phyloP scores from a whole-genome alignment of 2,113 vertebrate species.

The Vulpes vulpes region DNA sequence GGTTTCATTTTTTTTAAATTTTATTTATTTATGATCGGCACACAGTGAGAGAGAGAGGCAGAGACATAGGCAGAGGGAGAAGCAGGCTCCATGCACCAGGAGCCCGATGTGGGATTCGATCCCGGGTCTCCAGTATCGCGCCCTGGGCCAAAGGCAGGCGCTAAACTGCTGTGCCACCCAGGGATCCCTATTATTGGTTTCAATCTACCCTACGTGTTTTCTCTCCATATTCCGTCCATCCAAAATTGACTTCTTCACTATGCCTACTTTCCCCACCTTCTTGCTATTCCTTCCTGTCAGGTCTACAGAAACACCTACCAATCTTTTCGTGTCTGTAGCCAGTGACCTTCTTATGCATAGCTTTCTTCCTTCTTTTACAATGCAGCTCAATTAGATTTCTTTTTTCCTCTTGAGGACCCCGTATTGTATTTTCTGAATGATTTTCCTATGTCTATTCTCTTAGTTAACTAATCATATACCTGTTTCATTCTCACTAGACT shows the following conservation, averaged over 20 bases:
- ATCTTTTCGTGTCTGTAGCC: neutral
- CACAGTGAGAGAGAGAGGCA: too few relatives aligned
- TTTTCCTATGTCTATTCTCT: neutral
- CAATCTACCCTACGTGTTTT: neutral
- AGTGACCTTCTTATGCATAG: neutral
- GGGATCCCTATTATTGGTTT: neutral
- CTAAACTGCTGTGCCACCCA: too few relatives aligned
- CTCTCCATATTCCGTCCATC: rapidly evolving
- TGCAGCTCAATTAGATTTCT: neutral
- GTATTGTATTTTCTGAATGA: neutral
- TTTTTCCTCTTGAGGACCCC: neutral
- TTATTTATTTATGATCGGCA: too few relatives aligned
- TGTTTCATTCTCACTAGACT: neutral
- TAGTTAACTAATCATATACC: neutral
- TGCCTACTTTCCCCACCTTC: rapidly evolving
- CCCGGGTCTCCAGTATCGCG: too few relatives aligned
- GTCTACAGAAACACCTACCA: neutral
- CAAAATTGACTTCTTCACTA: neutral
- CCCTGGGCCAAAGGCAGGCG: too few relatives aligned
- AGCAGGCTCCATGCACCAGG: too few relatives aligned
- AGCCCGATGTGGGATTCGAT: too few relatives aligned
- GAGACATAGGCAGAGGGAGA: too few relatives aligned
- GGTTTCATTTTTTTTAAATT: too few relatives aligned
- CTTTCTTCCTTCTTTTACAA: neutral
- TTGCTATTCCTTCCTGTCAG: neutral